Evolutionary conservation across 1,140 invertebrate species (phyloP), one percentile per base, ranked within the genome.

Genomic region (Drosophila saltans): DNA sequence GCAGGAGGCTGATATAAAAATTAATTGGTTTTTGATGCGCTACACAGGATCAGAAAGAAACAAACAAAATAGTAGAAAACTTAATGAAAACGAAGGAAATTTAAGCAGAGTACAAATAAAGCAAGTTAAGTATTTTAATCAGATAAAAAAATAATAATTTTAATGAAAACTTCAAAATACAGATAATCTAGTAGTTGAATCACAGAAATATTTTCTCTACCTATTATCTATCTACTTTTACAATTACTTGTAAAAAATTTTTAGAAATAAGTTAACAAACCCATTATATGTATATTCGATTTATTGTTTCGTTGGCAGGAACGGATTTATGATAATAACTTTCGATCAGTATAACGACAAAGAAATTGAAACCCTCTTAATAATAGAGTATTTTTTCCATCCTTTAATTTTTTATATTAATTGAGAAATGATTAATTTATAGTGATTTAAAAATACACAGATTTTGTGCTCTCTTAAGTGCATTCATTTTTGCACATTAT

Each of bases 11-110:
- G 73, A 73, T 78, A 77, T 82, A 88, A 78, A 86, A 88, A 83
- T 88, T 88, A 86, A 88, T 83, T 83, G 83, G 76, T 74, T 86
- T 86, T 83, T 80, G 69, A 84, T 84, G 77, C 62, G 68, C 61
- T 55, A 59, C 52, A 30, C 39, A 57, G 61, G 21, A 61, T 57
- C 64, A 70, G 55, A 69, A 24, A 30, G 65, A 62, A 43, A 41
- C 24, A 60, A 26, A 57, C 28, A 24, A 30, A 8, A 33, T 21
- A 62, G 57, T 33, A 59, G 30, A 48, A 36, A 36, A 24, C 66
- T 55, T 61, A 76, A 77, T 70, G 43, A 71, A 70, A 77, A 62
- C 30, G 43, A 77, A 61, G 41, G 8, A 52, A 52, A 52, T 52
- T 52, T 10, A 52, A 52, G 7, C 26, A 3, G 0, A 36, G 2